Evolutionary conservation across 2,113 vertebrate species (phyloP).

Genomic region (Poeciliopsis occidentalis): DNA sequence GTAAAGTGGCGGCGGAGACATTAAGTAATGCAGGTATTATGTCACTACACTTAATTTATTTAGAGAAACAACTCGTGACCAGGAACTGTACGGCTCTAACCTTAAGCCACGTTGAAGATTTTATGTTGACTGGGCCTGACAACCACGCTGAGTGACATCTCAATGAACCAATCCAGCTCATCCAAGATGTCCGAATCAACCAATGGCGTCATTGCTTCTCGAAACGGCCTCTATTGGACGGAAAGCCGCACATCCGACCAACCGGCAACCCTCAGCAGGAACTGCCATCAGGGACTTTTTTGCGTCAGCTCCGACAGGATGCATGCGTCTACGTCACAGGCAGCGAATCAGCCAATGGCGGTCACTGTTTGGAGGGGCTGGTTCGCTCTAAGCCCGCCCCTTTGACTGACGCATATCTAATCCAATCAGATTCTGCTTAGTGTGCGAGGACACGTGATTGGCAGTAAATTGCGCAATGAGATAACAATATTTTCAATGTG

Average conservation of each 20-base stretch:
- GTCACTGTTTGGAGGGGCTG: conserved; percentile 55
- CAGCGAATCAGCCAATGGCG: conserved; percentile 49
- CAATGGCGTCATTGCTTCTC: conserved; percentile 32
- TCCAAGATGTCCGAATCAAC: conserved; percentile 3
- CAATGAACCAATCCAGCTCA: conserved; percentile 3
- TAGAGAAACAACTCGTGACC: conserved; percentile 55
- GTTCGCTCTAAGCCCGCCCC: conserved; percentile 11
- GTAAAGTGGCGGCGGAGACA: neutral
- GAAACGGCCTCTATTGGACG: conserved; percentile 2
- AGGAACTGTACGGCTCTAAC: conserved; percentile 51
- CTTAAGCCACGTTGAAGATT: conserved; percentile 78
- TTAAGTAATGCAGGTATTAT: neutral
- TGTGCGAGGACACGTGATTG: conserved; percentile 57
- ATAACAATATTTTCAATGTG: neutral
- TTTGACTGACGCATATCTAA: conserved; percentile 25
- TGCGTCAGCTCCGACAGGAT: conserved; percentile 57
- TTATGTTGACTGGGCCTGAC: conserved; percentile 56
- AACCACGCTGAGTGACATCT: conserved; percentile 63
- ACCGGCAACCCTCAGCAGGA: conserved; percentile 23
- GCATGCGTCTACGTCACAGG: conserved; percentile 46
- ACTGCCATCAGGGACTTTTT: conserved; percentile 48
- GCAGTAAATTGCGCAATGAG: conserved; percentile 45
- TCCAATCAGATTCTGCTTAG: conserved; percentile 74
- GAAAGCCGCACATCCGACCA: conserved; percentile 26
- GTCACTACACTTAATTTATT: conserved; percentile 11